phyloP scores from a whole-genome alignment of 1,140 invertebrate species.

The Mactra quadrangularis region DNA sequence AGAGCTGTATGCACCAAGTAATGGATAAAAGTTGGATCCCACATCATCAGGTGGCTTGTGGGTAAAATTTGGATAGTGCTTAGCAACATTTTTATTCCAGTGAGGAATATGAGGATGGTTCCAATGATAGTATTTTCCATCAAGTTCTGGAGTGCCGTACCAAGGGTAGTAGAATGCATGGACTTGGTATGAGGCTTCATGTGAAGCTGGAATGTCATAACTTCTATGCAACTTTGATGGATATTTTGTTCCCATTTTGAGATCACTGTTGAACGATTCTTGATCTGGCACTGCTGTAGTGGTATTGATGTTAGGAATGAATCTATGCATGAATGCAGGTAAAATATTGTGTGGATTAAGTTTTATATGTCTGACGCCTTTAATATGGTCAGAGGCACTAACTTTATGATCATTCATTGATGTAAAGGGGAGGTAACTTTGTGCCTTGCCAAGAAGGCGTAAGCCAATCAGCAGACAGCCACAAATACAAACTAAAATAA shows the following conservation, averaged over 20 bases:
- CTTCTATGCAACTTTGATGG: too few relatives aligned
- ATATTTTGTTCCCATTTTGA: too few relatives aligned
- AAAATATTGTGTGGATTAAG: neutral
- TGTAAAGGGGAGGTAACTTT: neutral
- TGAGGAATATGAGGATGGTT: constrained; percentile 83
- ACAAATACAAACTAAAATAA: constrained; percentile 2
- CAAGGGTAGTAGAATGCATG: constrained; percentile 86
- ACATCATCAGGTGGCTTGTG: constrained; percentile 84
- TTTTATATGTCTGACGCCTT: neutral
- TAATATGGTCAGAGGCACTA: too few relatives aligned
- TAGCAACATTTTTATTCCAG: constrained; percentile 81
- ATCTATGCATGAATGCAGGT: constrained; percentile 6
- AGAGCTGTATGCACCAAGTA: constrained; percentile 84
- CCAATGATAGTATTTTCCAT: constrained; percentile 84
- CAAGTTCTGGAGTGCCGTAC: constrained; percentile 83
- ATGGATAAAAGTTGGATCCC: constrained; percentile 84
- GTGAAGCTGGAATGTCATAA: too few relatives aligned
- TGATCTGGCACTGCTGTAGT: too few relatives aligned
- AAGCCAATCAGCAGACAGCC: constrained; percentile 3
- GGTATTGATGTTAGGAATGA: too few relatives aligned
- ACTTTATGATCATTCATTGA: neutral
- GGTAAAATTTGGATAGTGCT: constrained; percentile 75
- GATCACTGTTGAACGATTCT: too few relatives aligned
- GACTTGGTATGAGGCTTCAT: constrained; percentile 77
- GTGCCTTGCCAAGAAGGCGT: constrained; percentile 2